Base-by-base conservation (phyloP, 2,113 vertebrate genomes). In the Aegithalos caudatus region DNA sequence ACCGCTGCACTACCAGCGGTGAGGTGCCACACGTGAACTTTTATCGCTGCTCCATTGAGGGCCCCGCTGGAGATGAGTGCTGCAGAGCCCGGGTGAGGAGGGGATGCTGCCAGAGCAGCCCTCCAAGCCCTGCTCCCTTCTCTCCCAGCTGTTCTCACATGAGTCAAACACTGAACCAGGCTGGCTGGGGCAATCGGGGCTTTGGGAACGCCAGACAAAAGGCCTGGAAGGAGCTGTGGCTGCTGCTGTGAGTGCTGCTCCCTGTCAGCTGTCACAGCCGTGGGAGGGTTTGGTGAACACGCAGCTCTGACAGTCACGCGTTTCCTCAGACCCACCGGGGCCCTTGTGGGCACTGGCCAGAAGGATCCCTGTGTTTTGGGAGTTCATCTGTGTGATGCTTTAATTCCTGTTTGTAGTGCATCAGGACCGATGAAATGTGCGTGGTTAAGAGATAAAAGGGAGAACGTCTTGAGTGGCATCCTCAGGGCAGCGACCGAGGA, bases 31-130 rank as follows among this genome's bases (percentile, higher is more conserved):
- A 28, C 65, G 8, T 81, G n/a, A 58, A 78, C 45, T 44, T 64
- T 93, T 95, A 87, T 73, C 69, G 0, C 76, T 42, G 44, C 62
- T 67, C 58, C 37, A 14, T 61, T 74, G 90, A 80, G 11, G 20
- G 38, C 38, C 48, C 70, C 21, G 18, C 35, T 54, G 80, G 85
- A 79, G 80, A 69, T 38, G 78, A 93, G 77, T 69, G 91, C 89
- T 81, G 81, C 65, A 33, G 22, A 80, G 57, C n/a, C 33, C 6
- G 6, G 45, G n/a, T 69, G 71, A 50, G 22, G 51, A 24, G 57
- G 54, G 37, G 44, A 58, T 4, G 37, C 60, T 94, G 90, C 92
- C 60, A 47, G 50, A 47, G 76, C 13, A 18, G 61, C 50, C 54
- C 17, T 51, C 31, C 6, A 15, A n/a, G 67, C 48, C 64, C 42